phyloP scores from a whole-genome alignment of 1,140 invertebrate species.

The Drosophila saltans region DNA sequence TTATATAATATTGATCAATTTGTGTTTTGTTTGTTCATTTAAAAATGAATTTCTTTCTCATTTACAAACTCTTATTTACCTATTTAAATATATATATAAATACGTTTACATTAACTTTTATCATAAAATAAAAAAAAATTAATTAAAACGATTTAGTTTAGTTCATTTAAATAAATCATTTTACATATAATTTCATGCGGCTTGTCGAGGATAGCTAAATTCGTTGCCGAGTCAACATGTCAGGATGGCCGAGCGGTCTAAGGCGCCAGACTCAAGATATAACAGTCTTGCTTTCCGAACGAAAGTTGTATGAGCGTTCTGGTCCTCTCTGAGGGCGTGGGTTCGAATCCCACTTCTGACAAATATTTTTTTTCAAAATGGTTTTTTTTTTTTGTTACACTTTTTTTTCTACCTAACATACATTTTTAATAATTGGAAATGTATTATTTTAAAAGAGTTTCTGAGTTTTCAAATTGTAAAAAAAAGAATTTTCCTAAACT shows the following conservation, averaged over 20 bases:
- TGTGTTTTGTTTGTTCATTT: too few relatives aligned
- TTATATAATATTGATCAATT: too few relatives aligned
- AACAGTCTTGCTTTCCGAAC: conserved; percentile 6
- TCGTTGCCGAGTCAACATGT: conserved; percentile 66
- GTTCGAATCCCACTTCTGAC: conserved; percentile 95
- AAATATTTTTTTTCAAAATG: conserved; percentile 84
- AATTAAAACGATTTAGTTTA: neutral
- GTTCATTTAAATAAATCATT: neutral
- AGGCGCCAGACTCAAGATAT: conserved; percentile 88
- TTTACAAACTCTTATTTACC: too few relatives aligned
- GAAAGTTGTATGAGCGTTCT: conserved; percentile 85
- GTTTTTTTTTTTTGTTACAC: too few relatives aligned
- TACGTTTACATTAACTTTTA: too few relatives aligned
- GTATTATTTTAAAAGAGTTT: too few relatives aligned
- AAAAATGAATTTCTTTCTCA: too few relatives aligned
- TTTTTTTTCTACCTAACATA: too few relatives aligned
- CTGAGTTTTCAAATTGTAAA: too few relatives aligned
- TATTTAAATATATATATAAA: too few relatives aligned
- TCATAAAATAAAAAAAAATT: neutral
- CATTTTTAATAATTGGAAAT: too few relatives aligned
- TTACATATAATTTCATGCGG: neutral
- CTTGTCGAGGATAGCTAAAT: neutral
- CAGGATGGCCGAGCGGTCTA: conserved; percentile 88
- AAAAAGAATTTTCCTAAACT: too few relatives aligned
- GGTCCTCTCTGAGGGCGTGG: conserved; percentile 93